phyloP scores from a whole-genome alignment of 1,140 invertebrate genomes.

The Gyrodactylus bullatarudis region DNA sequence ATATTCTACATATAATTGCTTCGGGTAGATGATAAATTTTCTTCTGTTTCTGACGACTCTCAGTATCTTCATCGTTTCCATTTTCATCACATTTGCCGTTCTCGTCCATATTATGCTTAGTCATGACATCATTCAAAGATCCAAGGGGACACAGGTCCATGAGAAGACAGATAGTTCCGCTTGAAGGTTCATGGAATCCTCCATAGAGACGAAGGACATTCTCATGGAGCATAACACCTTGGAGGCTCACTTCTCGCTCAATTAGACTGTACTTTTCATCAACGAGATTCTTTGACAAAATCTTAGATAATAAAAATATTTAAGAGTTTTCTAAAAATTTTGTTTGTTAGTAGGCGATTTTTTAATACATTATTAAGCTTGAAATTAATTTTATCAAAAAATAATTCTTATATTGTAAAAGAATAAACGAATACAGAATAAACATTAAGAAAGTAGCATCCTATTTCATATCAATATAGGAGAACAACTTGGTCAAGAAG shows the following conservation, averaged over 20 bases:
- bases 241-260: neutral
- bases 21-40: neutral
- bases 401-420: too few species aligned
- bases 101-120: too few species aligned
- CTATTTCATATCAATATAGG: too few species aligned
- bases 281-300: neutral
- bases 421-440: too few species aligned
- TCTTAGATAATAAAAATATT: too few species aligned
- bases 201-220: neutral
- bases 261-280: neutral
- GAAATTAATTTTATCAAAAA: too few species aligned
- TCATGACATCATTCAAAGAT: neutral
- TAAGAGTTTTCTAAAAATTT: too few species aligned
- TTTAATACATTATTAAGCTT: too few species aligned
- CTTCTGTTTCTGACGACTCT: neutral
- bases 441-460: too few species aligned
- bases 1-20: neutral
- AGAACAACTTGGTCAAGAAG: too few species aligned
- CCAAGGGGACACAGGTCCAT: neutral
- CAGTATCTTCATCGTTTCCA: neutral
- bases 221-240: neutral
- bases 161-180: neutral
- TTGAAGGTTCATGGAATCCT: neutral
- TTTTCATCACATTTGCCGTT: neutral
- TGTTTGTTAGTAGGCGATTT: too few species aligned